These are phyloP conservation scores for Cyprinus carpio DNA, from an alignment of 2,113 vertebrate genomes.

Conservation along the genomic window DNA sequence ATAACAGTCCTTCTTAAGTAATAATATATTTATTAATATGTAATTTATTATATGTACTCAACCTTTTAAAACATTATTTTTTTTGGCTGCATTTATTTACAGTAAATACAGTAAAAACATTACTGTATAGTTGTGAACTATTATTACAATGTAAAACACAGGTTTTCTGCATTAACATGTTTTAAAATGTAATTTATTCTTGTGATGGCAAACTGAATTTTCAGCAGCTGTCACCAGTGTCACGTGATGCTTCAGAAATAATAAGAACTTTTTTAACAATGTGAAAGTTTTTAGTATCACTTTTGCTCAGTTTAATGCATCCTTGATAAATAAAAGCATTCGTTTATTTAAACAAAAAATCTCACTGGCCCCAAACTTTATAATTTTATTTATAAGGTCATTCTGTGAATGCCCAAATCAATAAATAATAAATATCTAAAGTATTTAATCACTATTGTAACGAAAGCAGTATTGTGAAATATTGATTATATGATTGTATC, in stretches of 20 bases:
- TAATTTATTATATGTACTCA: not conserved
- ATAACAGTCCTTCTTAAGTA: not conserved
- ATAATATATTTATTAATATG: not conserved
- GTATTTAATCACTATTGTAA: not conserved
- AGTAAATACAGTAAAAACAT: not conserved
- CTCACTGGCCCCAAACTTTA: too few relatives aligned
- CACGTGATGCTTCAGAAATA: too few relatives aligned
- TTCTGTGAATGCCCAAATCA: not conserved
- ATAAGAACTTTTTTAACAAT: too few relatives aligned
- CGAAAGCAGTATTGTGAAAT: not conserved
- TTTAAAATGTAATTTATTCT: too few relatives aligned
- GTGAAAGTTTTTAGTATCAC: too few relatives aligned
- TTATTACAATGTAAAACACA: too few relatives aligned
- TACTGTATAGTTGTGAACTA: too few relatives aligned
- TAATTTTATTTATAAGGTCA: not conserved
- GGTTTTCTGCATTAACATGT: too few relatives aligned
- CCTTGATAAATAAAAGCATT: too few relatives aligned
- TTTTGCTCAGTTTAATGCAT: too few relatives aligned
- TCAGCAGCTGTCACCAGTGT: too few relatives aligned
- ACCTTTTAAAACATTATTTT: not conserved
- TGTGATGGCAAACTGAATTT: too few relatives aligned
- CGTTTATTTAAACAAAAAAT: not conserved
- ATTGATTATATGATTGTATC: not conserved
- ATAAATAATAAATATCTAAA: not conserved
- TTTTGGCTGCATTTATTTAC: not conserved